These are phyloP conservation scores for Sympetrum striolatum DNA, from an alignment of 2,888 invertebrate genomes.

Conservation along the genomic window DNA sequence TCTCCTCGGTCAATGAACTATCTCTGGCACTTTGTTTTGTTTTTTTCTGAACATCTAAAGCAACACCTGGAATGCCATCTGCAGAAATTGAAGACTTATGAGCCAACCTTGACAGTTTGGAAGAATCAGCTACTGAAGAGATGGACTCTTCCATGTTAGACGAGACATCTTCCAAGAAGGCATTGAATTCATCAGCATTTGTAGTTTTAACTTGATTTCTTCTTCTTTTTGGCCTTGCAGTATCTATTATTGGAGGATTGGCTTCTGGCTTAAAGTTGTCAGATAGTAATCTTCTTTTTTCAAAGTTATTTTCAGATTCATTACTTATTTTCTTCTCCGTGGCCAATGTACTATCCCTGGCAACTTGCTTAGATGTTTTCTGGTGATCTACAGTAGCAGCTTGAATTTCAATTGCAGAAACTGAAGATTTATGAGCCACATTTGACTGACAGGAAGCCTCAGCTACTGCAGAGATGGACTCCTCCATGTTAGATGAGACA, in stretches of 20 bases:
- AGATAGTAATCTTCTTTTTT: too few relatives aligned
- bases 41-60: too few relatives aligned
- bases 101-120: not conserved
- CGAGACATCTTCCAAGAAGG: not conserved
- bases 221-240: not conserved
- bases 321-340: too few relatives aligned
- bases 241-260: too few relatives aligned
- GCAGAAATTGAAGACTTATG: not conserved
- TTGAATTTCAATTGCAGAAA: not conserved
- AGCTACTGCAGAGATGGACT: not conserved
- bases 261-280: too few relatives aligned
- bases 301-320: too few relatives aligned
- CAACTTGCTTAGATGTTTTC: too few relatives aligned
- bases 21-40: too few relatives aligned
- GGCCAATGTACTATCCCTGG: too few relatives aligned
- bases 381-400: too few relatives aligned
- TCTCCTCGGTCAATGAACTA: too few relatives aligned
- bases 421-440: not conserved
- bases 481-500: not conserved
- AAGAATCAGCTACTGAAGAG: not conserved
- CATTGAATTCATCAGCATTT: not conserved
- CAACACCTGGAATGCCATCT: not conserved
- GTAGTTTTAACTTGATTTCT: not conserved
- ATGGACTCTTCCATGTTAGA: not conserved
- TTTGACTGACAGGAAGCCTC: not conserved